Evolutionary conservation across 2,888 invertebrate species (phyloP), one percentile per base, ranked within the genome.

Genomic region (Leptura quadrifasciata): DNA sequence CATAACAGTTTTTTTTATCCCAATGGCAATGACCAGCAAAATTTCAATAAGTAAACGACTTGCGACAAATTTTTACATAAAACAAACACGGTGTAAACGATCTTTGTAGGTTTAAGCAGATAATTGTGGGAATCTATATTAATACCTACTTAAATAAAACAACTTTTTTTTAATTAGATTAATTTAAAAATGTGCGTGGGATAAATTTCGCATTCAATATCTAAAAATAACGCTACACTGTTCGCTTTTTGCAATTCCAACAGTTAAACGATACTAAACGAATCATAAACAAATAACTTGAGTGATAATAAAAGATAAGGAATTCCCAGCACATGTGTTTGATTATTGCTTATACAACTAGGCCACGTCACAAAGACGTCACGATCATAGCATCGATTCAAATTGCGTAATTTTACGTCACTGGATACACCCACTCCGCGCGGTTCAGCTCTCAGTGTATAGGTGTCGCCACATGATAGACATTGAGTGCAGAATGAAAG

Each of bases 251-350:
- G 67, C 27, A 52, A n/a, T 55, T 20, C 8, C 61, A 61, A 15
- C 65, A 17, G 58, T 20, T 57, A 57, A 57, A 10, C 35, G 18
- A 57, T 57, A 63, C 31, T n/a, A 63, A 31, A 35, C 35, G 57
- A 69, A 20, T 69, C 31, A 69, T 57, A 69, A 58, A 69, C 55
- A 69, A 69, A 69, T 39, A 69, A 20, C 24, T 69, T 20, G 15
- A 35, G 55, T 24, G 57, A 69, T 39, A 69, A 57, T 57, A 57
- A 57, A 68, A 58, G 69, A 69, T 69, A 69, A 69, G 69, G 69
- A 69, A 69, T 69, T 69, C 69, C 69, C 69, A 35, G 27, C 69
- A 39, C 69, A 69, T n/a, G 58, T 69, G 52, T 68, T 57, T 57
- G 20, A 2, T 47, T 47, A 47, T 47, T 47, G 15, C 35, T 69